Evolutionary conservation across 1,140 invertebrate species (phyloP), one percentile per base, ranked within the genome.

Genomic region (Listronotus bonariensis): DNA sequence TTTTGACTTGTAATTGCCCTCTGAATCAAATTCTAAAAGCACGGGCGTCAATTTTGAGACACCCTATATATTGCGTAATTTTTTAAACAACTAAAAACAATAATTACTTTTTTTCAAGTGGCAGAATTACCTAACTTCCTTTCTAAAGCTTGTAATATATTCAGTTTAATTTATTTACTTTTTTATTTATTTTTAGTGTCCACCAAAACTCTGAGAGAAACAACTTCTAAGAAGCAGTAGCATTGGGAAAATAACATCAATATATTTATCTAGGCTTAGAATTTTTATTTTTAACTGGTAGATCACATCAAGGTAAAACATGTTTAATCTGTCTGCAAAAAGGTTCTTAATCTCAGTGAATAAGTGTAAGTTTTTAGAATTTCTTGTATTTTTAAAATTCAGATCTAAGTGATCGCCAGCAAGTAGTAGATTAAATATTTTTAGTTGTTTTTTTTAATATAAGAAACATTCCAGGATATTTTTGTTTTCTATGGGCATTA

Each of bases 191-290:
- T 78, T 78, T 31, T 72, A 78, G 77, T 71, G 77, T 78, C 62
- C 77, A 78, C 56, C 75, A 78, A 52, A 78, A 78, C 58, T 40
- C 76, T n/a, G 76, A 76, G 11, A 73, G 71, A 45, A 68, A 65
- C 52, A 72, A 65, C 55, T 74, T 71, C 52, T 73, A 71, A 71
- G 49, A 11, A 65, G 53, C 26, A 41, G 10, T 32, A 64, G 54
- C 18, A 57, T 51, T 15, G 31, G 60, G 34, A 59, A 54, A 61
- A 40, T 18, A 60, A 55, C 42, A 46, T 58, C 26, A 45, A 42
- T 56, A 58, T 48, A 46, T 68, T 34, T 49, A 51, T n/a, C 38
- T 61, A 36, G 34, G 8, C 11, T 9, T 48, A 55, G 12, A 46
- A 43, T 61, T 54, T 45, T 8, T 18, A 46, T 17, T 32, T 0